Base-by-base conservation (phyloP, 35 echinoderm and acorn worm genomes). In the Patiria miniata region DNA sequence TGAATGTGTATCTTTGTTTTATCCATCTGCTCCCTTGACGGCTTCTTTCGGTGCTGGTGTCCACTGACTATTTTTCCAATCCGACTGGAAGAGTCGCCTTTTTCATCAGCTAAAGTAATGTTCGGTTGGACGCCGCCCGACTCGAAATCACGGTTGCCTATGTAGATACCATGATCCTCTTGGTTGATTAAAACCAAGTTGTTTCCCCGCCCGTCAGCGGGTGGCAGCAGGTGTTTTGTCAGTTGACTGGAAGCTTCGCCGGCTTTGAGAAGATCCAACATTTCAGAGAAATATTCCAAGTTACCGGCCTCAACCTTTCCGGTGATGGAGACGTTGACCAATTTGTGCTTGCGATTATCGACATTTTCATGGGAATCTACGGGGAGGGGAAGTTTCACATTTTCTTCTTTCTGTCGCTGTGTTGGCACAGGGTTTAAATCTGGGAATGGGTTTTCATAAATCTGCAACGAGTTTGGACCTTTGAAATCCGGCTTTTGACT, bases 401-500 rank as follows among this genome's bases (percentile, higher is more conserved):
- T 73, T 34, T 34, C 3, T 32, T 34, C 14, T 22, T 12, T 7
- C 65, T 34, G 65, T 30, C 1, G 65, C 19, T 9, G 19, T 34
- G 26, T 3, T 30, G 65, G 10, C 29, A 26, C 65, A 1, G 34
- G 65, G 29, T 30, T 73, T 36, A 73, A 14, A 47, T 47, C 14
- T 30, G 65, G 65, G 8, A 73, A 73, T 73, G 65, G 65, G 14
- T 73, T 73, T 34, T 73, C 34, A 34, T 73, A 73, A 30, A 73
- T 32, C 14, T 73, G 10, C 14, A 73, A 73, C 65, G 19, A 60
- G 5, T 60, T 8, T 6, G 57, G 28, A 60, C 57, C 57, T 60
- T 26, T 2, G 19, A n/a, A 26, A 18, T 60, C 28, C 57, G 23
- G 16, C 16, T 36, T 2, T 14, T 36, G 23, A 30, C 7, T 73